phyloP scores from a whole-genome alignment of 2,797 vertebrate species.

The Echeneis naucrates region DNA sequence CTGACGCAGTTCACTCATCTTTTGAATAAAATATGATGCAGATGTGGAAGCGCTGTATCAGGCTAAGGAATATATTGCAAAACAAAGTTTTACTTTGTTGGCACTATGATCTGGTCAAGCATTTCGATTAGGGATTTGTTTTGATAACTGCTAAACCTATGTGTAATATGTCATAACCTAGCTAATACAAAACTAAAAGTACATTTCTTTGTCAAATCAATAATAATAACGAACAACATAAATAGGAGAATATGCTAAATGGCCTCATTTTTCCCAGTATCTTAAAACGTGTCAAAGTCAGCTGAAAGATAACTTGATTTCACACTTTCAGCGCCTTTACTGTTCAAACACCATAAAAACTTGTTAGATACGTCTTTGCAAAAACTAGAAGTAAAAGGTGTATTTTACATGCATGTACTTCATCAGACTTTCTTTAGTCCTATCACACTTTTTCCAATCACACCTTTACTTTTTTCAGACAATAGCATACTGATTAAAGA shows the following conservation, averaged over 20 bases:
- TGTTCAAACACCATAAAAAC: neutral
- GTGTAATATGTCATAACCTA: too few species aligned
- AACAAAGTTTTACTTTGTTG: neutral
- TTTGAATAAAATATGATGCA: too few species aligned
- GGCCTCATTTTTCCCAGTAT: neutral
- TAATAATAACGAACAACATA: neutral
- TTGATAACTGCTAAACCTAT: too few species aligned
- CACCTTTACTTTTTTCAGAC: conserved; percentile 49
- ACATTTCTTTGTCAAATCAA: neutral
- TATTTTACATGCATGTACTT: conserved; percentile 22
- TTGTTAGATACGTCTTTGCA: neutral
- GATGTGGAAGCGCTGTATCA: too few species aligned
- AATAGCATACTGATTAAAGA: conserved; percentile 60
- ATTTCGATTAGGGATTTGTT: too few species aligned
- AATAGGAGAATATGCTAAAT: neutral
- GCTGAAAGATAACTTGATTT: neutral
- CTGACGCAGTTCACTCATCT: too few species aligned
- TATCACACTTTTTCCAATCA: conserved; percentile 16
- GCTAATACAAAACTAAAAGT: neutral
- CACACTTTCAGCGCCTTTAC: neutral
- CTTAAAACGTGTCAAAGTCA: too few species aligned
- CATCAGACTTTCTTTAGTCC: conserved; percentile 26
- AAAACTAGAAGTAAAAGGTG: neutral
- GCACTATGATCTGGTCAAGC: neutral
- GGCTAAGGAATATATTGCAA: neutral